phyloP scores from a whole-genome alignment of 2,888 invertebrate species.

The Hypomecis punctinalis region DNA sequence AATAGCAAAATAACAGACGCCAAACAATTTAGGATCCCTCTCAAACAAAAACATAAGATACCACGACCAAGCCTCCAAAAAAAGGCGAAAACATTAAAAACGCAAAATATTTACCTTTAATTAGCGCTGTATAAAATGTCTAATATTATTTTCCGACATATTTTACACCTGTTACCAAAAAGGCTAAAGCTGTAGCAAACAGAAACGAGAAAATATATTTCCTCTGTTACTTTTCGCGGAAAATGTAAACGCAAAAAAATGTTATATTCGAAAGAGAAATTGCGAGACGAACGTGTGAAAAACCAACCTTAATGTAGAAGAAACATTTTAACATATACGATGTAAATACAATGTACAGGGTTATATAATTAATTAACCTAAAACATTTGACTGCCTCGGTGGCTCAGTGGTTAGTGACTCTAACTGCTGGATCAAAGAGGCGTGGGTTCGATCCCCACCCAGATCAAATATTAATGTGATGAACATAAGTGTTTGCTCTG shows the following conservation, averaged over 20 bases:
- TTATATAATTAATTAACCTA: background rate
- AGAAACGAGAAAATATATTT: constrained; percentile 25
- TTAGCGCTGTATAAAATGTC: constrained; percentile 20
- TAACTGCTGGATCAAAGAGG: no score
- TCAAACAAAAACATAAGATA: background rate
- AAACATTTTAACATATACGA: background rate
- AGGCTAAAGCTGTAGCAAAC: constrained; percentile 25
- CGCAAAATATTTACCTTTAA: constrained; percentile 25
- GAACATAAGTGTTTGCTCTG: no score
- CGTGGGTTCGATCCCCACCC: no score
- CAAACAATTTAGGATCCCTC: background rate
- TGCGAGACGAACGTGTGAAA: constrained; percentile 15
- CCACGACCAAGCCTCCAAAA: background rate
- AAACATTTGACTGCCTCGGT: no score
- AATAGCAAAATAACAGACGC: no score
- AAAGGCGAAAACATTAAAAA: constrained; percentile 5
- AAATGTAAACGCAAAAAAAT: constrained; percentile 27
- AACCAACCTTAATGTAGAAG: constrained; percentile 8
- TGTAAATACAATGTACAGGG: background rate
- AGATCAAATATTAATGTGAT: no score
- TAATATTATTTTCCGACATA: constrained; percentile 23
- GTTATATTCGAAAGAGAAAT: constrained; percentile 26
- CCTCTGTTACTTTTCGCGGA: constrained; percentile 21
- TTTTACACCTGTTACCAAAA: constrained; percentile 29
- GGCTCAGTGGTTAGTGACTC: no score